Conservation (phyloP, 2,113 vertebrate species). For the Boleophthalmus pectinirostris region DNA sequence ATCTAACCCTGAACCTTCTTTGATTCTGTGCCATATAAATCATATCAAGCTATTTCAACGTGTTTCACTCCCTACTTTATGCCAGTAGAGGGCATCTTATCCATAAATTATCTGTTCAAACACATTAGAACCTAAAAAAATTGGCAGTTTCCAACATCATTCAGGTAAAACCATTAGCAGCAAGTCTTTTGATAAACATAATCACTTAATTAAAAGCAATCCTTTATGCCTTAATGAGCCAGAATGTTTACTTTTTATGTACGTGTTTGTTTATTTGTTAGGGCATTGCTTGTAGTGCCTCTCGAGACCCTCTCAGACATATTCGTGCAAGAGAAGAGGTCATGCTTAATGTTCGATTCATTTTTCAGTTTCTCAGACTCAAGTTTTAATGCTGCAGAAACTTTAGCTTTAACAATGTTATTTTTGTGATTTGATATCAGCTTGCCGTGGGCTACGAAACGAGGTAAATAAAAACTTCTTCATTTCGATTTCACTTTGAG, state of each 20-base stretch:
- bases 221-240: neutral
- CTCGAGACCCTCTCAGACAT: neutral
- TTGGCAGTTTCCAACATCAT: neutral
- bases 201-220: neutral
- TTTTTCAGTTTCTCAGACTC: neutral
- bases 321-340: neutral
- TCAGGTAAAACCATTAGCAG: neutral
- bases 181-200: neutral
- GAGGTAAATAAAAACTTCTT: slow-evolving; percentile 2
- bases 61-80: no score
- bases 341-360: neutral
- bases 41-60: no score
- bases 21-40: no score
- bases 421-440: neutral
- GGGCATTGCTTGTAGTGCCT: neutral
- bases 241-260: neutral
- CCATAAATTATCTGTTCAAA: no score
- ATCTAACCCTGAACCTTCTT: no score
- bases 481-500: neutral
- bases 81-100: no score
- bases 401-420: neutral
- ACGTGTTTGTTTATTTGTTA: neutral
- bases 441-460: neutral
- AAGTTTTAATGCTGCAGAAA: neutral
- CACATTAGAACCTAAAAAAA: no score